Percentiles rank a stretch among this genome's conserved stretches.
Evolutionary conservation across 2,797 vertebrate genomes (phyloP).

Genomic region (Catharus ustulatus): DNA sequence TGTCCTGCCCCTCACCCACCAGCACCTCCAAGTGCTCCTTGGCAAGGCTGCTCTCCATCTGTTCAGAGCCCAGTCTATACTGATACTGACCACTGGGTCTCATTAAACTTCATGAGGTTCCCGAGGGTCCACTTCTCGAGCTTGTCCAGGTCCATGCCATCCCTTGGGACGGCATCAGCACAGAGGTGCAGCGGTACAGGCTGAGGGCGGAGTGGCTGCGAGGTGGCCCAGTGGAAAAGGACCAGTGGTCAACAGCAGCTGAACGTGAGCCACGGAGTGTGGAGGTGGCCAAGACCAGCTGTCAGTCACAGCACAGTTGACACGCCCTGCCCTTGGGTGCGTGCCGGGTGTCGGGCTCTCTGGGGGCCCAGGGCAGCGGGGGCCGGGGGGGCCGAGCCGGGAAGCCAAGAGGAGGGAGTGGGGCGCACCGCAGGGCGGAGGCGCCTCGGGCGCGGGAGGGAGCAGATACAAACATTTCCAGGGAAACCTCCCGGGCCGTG

Average conservation of each 20-base stretch:
- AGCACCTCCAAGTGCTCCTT: neutral
- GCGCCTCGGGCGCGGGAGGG: neutral
- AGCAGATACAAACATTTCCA: neutral
- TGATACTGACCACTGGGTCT: no score
- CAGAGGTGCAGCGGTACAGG: neutral
- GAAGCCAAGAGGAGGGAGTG: fast-evolving
- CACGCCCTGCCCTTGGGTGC: fast-evolving
- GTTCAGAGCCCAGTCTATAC: neutral
- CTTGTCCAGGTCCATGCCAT: neutral
- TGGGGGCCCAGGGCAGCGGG: neutral
- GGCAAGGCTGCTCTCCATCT: neutral
- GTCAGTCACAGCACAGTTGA: neutral
- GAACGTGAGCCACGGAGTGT: neutral
- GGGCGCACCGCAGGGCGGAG: fast-evolving
- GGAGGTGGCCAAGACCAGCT: neutral
- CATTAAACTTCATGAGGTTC: neutral
- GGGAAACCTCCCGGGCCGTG: neutral
- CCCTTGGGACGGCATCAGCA: neutral
- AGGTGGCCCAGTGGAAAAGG: neutral
- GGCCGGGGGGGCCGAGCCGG: fast-evolving
- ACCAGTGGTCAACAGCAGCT: neutral
- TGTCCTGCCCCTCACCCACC: neutral
- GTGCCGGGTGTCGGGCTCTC: fast-evolving
- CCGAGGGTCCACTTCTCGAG: neutral
- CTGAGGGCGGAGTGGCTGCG: neutral